phyloP scores from a whole-genome alignment of 2,113 vertebrate species.

The Electrona antarctica region DNA sequence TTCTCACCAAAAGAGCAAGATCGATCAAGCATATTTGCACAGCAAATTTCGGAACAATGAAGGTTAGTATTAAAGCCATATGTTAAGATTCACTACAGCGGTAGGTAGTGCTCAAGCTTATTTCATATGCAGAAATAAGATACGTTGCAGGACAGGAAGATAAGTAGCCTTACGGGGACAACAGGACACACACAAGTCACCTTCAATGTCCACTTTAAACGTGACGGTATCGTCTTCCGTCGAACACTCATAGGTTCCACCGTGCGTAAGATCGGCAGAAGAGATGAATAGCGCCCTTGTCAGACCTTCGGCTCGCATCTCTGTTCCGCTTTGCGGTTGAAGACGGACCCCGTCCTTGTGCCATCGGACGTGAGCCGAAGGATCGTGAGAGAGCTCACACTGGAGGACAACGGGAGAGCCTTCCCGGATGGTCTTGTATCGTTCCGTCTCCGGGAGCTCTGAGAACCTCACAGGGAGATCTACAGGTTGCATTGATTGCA shows the following conservation, averaged over 20 bases:
- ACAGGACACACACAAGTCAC: slow-evolving; percentile 66
- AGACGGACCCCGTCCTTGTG: slow-evolving; percentile 75
- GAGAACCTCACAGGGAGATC: slow-evolving; percentile 74
- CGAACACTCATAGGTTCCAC: slow-evolving; percentile 78
- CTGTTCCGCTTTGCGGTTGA: slow-evolving; percentile 57
- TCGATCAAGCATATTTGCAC: too few species aligned
- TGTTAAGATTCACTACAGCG: background rate
- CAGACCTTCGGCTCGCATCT: slow-evolving; percentile 66
- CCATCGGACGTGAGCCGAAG: slow-evolving; percentile 71
- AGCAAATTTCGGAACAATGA: background rate
- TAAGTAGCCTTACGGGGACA: background rate
- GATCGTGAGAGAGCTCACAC: slow-evolving; percentile 73
- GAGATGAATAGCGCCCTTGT: slow-evolving; percentile 65
- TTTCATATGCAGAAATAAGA: slow-evolving; percentile 12
- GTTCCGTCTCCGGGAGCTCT: slow-evolving; percentile 65
- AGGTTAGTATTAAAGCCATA: background rate
- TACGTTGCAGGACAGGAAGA: too few species aligned
- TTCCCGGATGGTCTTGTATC: slow-evolving; percentile 62
- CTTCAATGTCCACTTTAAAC: slow-evolving; percentile 79
- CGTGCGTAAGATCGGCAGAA: slow-evolving; percentile 66
- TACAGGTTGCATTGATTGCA: slow-evolving; percentile 66
- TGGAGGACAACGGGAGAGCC: slow-evolving; percentile 69
- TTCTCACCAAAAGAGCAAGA: slow-evolving; percentile 35
- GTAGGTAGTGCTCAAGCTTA: background rate
- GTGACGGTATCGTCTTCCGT: slow-evolving; percentile 70